These are phyloP conservation scores for Ariopsis seemanni DNA, from an alignment of 2,113 vertebrate species.

Conservation along the genomic window DNA sequence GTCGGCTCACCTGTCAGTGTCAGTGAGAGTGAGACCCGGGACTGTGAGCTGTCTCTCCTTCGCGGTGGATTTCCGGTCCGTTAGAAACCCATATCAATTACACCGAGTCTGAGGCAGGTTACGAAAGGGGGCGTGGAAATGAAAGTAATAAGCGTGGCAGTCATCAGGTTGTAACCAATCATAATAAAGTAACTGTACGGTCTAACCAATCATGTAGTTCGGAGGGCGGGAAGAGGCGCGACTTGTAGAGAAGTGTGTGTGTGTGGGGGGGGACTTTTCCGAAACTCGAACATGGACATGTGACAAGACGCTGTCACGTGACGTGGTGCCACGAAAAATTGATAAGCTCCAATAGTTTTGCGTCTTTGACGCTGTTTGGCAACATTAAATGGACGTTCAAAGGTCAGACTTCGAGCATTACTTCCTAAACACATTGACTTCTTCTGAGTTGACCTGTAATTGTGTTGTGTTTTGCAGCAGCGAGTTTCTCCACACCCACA, in stretches of 20 bases:
- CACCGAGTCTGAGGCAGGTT: conserved; percentile 55
- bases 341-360: conserved; percentile 53
- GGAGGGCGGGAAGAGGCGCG: conserved; percentile 52
- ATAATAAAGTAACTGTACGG: not conserved
- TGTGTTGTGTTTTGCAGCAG: not conserved
- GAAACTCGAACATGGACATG: conserved; percentile 74
- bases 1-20: conserved; percentile 63
- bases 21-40: not conserved
- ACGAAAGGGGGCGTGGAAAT: conserved; percentile 54
- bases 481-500: not conserved
- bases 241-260: conserved; percentile 15
- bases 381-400: not conserved
- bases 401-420: not conserved
- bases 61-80: conserved; percentile 12
- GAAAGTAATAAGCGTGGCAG: conserved; percentile 19
- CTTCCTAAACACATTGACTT: not conserved
- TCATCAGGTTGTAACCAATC: conserved; percentile 56
- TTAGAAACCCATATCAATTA: conserved; percentile 62
- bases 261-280: conserved; percentile 58
- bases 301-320: conserved; percentile 73
- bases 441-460: not conserved
- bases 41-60: not conserved
- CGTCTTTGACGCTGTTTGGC: conserved; percentile 20
- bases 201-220: conserved; percentile 49
- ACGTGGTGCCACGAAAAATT: conserved; percentile 42